A percentile compares a stretch with the other conserved stretches of the same genome.
phyloP scores from a whole-genome alignment of 2,888 invertebrate genomes.

The Lasioglossum figueresi region DNA sequence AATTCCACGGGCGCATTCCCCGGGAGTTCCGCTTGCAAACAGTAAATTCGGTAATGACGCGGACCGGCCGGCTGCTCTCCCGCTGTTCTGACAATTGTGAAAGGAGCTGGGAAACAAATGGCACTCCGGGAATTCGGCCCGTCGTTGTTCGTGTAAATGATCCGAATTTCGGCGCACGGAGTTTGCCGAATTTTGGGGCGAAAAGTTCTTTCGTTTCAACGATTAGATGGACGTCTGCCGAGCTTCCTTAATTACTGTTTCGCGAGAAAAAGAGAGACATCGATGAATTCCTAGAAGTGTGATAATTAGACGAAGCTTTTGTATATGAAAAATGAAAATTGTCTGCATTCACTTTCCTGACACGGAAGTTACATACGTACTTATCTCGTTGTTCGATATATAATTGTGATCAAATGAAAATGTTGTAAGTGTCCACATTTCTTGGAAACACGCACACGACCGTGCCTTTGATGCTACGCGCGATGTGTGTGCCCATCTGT shows the following conservation, averaged over 20 bases:
- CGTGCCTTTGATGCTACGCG: no score
- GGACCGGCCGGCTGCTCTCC: background rate
- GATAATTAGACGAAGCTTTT: background rate
- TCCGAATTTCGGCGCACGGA: background rate
- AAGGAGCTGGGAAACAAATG: conserved; percentile 8
- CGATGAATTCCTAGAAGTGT: background rate
- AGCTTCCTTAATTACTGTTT: background rate
- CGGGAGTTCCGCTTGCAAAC: background rate
- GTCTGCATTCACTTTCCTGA: no score
- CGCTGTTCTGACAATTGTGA: conserved; percentile 21
- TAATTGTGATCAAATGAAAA: no score
- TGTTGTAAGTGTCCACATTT: no score
- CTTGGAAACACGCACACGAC: no score
- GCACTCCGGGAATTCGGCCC: background rate
- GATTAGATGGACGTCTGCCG: background rate
- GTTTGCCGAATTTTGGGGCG: background rate
- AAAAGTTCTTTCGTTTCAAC: background rate
- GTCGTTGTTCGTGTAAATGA: background rate
- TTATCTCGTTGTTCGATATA: no score
- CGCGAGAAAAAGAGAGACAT: background rate
- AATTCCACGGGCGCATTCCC: conserved; percentile 29
- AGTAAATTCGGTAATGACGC: conserved; percentile 29
- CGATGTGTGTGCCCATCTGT: no score
- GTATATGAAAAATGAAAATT: background rate
- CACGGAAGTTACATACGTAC: no score